Percentiles rank a stretch among this genome's conserved stretches.
phyloP scores from a whole-genome alignment of 2,888 invertebrate species.

The Sisyra terminalis region DNA sequence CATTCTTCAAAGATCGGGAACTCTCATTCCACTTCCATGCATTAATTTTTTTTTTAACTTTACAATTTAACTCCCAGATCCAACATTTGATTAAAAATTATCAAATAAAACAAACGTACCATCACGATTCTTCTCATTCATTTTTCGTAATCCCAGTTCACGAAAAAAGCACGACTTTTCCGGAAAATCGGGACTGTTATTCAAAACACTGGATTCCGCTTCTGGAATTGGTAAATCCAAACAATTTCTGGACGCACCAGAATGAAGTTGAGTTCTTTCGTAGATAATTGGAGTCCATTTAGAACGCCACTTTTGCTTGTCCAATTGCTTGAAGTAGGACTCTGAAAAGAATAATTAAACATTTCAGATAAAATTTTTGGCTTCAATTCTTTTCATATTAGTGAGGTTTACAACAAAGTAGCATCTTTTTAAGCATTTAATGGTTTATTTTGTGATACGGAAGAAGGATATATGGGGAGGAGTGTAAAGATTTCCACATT shows the following conservation, averaged over 20 bases:
- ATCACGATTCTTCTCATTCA: conserved; percentile 36
- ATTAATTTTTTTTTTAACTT: too few species aligned
- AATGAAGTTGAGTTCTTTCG: conserved; percentile 16
- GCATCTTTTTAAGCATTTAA: too few species aligned
- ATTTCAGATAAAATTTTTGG: too few species aligned
- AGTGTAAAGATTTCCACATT: too few species aligned
- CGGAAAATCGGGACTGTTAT: conserved; percentile 29
- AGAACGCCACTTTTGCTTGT: conserved; percentile 31
- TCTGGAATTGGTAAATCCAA: conserved; percentile 33
- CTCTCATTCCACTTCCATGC: too few species aligned
- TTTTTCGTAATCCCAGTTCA: conserved; percentile 35
- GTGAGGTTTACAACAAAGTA: too few species aligned
- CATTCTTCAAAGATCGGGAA: too few species aligned
- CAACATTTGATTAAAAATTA: too few species aligned
- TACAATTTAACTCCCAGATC: too few species aligned
- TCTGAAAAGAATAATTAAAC: conserved; percentile 22
- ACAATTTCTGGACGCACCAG: conserved; percentile 16
- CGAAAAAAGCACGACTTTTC: conserved; percentile 42
- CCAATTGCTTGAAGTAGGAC: conserved; percentile 41
- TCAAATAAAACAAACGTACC: conserved; percentile 26
- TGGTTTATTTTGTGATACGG: too few species aligned
- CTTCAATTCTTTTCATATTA: too few species aligned
- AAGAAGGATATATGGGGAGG: too few species aligned
- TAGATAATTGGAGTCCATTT: conserved; percentile 21
- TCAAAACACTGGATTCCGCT: conserved; percentile 29